Conservation (phyloP, 1,140 invertebrate genomes). For the Drosophila sucinea region DNA sequence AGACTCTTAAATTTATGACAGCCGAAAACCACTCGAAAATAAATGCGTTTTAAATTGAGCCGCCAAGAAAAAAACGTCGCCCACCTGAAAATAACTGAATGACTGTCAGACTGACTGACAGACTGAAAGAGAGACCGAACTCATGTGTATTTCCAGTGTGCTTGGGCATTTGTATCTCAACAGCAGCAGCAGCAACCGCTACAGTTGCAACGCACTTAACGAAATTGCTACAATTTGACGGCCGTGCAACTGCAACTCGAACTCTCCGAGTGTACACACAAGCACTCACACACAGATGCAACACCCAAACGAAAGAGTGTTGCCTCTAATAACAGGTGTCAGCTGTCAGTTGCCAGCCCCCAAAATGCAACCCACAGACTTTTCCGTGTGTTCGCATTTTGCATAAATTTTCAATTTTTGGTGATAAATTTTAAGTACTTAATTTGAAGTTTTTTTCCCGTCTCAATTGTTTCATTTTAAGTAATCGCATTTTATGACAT, state of each 20-base stretch:
- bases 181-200: slow-evolving; percentile 8
- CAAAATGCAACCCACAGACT: slow-evolving; percentile 45
- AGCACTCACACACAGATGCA: slow-evolving; percentile 4
- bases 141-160: slow-evolving; percentile 2
- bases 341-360: slow-evolving; percentile 59
- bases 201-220: slow-evolving; percentile 41
- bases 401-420: slow-evolving; percentile 32
- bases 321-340: slow-evolving; percentile 69
- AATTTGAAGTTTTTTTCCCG: slow-evolving; percentile 23
- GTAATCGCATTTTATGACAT: slow-evolving; percentile 29
- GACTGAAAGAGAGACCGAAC: neutral
- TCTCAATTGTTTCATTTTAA: slow-evolving; percentile 1
- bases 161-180: slow-evolving; percentile 13
- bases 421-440: slow-evolving; percentile 52
- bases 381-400: neutral
- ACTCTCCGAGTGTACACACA: neutral
- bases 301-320: slow-evolving; percentile 43
- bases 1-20: slow-evolving; percentile 28
- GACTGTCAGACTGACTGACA: neutral
- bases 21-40: slow-evolving; percentile 30
- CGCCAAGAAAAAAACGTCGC: slow-evolving; percentile 31
- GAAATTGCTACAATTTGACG: slow-evolving; percentile 51
- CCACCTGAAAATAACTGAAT: slow-evolving; percentile 27
- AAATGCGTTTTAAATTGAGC: slow-evolving; percentile 41
- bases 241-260: slow-evolving; percentile 36